Percentiles rank a stretch among this genome's conserved stretches.
phyloP scores from a whole-genome alignment of 2,797 vertebrate genomes.

The Epinephelus awoara region DNA sequence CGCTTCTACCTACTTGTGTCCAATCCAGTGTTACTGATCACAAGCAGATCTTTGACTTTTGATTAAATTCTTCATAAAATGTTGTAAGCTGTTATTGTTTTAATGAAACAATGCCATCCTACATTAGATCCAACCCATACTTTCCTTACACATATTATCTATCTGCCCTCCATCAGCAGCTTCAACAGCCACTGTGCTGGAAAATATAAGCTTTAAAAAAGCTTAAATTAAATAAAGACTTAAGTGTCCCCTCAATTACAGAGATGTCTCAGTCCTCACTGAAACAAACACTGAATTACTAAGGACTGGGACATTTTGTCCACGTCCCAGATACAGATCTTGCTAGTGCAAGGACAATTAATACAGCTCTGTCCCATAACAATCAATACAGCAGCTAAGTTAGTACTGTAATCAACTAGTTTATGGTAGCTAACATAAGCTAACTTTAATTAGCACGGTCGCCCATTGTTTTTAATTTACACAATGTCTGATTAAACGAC shows the following conservation, averaged over 20 bases:
- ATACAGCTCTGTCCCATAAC: background rate
- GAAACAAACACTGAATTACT: background rate
- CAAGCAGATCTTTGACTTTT: background rate
- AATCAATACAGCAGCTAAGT: background rate
- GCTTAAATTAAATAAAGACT: background rate
- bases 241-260: background rate
- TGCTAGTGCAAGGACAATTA: background rate
- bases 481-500: background rate
- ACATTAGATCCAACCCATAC: background rate
- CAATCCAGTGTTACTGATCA: background rate
- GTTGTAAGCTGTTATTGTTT: background rate
- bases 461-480: background rate
- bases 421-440: conserved; percentile 24
- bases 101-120: background rate
- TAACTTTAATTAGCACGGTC: background rate
- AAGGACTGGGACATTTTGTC: conserved; percentile 3
- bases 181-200: no score
- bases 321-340: background rate
- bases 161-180: no score
- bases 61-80: background rate
- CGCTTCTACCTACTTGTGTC: background rate
- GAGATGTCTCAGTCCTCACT: background rate
- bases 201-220: no score
- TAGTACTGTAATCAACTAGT: background rate
- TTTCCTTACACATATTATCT: background rate